Conservation (phyloP, 2,113 vertebrate genomes). For the Theristicus caerulescens region DNA sequence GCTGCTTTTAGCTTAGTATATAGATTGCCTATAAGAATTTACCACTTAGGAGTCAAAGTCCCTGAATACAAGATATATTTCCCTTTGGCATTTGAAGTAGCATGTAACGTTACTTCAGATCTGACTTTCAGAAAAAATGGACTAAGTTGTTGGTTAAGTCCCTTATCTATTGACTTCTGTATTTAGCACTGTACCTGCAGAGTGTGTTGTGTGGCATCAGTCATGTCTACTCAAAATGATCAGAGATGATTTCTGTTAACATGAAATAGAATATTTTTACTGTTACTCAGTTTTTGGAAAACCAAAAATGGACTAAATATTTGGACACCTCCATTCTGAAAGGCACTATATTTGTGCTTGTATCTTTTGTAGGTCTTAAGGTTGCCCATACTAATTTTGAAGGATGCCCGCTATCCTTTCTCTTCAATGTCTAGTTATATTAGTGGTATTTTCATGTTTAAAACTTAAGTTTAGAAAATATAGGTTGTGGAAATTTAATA, state of each 20-base stretch:
- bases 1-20: background rate
- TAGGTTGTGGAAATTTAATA: background rate
- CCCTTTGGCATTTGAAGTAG: background rate
- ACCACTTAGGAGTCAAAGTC: background rate
- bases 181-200: background rate
- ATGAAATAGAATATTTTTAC: background rate
- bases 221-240: background rate
- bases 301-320: background rate
- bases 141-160: background rate
- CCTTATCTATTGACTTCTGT: background rate
- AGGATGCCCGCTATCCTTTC: background rate
- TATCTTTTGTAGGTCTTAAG: background rate
- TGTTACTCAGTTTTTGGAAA: background rate
- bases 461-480: background rate
- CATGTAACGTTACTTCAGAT: background rate
- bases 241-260: background rate
- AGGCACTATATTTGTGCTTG: background rate
- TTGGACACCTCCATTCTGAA: background rate
- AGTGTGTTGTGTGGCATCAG: background rate
- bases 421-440: background rate
- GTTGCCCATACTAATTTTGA: background rate
- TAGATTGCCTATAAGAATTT: background rate
- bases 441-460: background rate
- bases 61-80: background rate
- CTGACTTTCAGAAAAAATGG: background rate